phyloP scores from a whole-genome alignment of 2,888 invertebrate genomes.

The Polymixis lichenea region DNA sequence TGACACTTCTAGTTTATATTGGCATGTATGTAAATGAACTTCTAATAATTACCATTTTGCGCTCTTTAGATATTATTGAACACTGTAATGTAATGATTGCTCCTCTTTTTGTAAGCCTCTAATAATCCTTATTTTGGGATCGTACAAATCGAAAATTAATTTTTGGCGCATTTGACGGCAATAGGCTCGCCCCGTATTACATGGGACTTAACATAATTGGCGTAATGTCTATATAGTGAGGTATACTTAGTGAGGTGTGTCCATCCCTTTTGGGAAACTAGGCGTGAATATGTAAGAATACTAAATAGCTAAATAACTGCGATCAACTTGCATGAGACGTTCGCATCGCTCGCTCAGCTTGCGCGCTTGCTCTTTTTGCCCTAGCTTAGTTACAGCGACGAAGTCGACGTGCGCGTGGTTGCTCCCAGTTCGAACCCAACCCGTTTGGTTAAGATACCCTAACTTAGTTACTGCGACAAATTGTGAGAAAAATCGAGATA shows the following conservation, averaged over 20 bases:
- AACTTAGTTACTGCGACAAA: neutral
- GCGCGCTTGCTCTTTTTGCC: neutral
- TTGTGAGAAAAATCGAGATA: neutral
- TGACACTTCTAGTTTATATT: conserved; percentile 35
- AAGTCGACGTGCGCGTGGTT: neutral
- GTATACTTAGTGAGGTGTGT: no score
- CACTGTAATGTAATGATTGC: neutral
- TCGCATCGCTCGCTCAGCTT: neutral
- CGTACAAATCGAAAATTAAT: no score
- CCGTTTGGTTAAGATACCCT: neutral
- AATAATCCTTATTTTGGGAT: neutral
- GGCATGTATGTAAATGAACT: neutral
- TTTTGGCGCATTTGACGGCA: no score
- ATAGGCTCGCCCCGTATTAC: no score
- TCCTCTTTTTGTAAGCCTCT: neutral
- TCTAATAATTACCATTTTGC: neutral
- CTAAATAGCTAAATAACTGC: no score
- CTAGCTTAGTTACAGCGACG: neutral
- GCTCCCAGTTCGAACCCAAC: neutral
- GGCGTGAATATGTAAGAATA: no score
- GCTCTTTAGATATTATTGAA: neutral
- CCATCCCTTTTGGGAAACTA: no score
- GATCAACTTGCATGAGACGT: no score
- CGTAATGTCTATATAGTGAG: no score
- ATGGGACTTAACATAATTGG: no score